These are phyloP conservation scores for Tetramorium parvispinum DNA, from an alignment of 1,140 invertebrate genomes.

Conservation along the genomic window DNA sequence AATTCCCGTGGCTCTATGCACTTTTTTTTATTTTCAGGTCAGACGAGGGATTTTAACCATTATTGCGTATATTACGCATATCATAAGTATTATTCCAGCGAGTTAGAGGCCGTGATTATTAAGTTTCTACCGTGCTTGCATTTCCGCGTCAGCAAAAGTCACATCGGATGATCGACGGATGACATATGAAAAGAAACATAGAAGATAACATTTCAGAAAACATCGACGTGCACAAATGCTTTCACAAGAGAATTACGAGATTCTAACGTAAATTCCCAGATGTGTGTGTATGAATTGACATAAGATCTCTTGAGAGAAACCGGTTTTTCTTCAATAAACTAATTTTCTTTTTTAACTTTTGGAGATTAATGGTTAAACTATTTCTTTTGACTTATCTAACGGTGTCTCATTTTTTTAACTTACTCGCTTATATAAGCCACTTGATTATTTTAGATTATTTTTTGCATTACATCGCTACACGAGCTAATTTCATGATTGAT, in stretches of 20 bases:
- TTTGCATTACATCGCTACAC: not conserved
- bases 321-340: not conserved
- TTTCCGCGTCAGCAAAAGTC: not conserved
- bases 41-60: not conserved
- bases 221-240: not conserved
- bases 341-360: not conserved
- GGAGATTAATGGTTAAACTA: not conserved
- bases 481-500: not conserved
- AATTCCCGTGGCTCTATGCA: not conserved
- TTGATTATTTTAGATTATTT: not conserved
- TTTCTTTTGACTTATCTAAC: not conserved
- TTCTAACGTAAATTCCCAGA: not conserved
- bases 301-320: not conserved
- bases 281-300: not conserved
- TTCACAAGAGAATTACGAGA: not conserved
- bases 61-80: not conserved
- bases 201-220: not conserved
- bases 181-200: not conserved
- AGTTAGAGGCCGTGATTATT: not conserved
- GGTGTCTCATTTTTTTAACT: not conserved
- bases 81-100: not conserved
- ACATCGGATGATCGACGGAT: not conserved
- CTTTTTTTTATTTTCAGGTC: not conserved
- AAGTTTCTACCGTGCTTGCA: not conserved
- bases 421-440: not conserved